Conservation (phyloP, 2,113 vertebrate species). For the Emydura subglobosa region DNA sequence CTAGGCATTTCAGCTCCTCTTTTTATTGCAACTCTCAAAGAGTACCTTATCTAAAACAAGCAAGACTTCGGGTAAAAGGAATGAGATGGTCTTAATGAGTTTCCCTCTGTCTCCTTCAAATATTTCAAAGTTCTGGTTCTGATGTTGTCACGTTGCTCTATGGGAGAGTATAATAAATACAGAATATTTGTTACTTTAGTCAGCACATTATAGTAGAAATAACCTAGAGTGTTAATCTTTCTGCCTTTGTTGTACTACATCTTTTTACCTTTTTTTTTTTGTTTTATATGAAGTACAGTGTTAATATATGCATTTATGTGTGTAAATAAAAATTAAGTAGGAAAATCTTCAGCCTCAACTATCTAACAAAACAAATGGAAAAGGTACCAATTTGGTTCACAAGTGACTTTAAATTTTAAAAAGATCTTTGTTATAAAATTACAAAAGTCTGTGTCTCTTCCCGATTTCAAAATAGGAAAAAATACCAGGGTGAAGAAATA, state of each 20-base stretch:
- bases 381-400: neutral
- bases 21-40: neutral
- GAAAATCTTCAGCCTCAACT: neutral
- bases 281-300: neutral
- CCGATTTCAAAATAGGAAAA: neutral
- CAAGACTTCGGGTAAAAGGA: slow-evolving; percentile 26
- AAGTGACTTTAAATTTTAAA: neutral
- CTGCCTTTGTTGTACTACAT: neutral
- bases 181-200: neutral
- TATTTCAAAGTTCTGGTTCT: neutral
- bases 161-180: neutral
- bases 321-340: neutral
- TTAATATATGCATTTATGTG: neutral
- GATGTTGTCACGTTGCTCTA: fast-evolving
- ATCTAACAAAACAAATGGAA: neutral
- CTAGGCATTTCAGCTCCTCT: slow-evolving; percentile 29
- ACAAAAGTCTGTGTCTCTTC: neutral
- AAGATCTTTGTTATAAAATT: neutral
- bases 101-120: neutral
- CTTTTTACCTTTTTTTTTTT: fast-evolving
- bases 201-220: neutral
- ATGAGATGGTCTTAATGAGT: neutral
- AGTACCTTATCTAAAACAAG: slow-evolving; percentile 52
- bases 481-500: neutral
- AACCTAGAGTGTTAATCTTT: fast-evolving